Evolutionary conservation across 1,140 invertebrate genomes (phyloP), one percentile per base, ranked within the genome.

Genomic region (Calycopis cecrops): DNA sequence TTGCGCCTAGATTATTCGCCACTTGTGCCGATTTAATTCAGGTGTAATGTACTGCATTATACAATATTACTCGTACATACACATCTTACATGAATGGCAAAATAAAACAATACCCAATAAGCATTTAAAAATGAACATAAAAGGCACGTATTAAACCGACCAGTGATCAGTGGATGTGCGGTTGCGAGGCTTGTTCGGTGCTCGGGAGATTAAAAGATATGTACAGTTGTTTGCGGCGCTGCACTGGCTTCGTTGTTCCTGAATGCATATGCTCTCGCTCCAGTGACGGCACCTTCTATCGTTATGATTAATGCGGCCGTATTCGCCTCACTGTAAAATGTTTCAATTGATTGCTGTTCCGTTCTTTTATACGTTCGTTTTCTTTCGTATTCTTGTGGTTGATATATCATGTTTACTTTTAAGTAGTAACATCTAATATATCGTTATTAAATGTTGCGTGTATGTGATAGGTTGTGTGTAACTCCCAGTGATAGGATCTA

Each of bases 141-240:
- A 55, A 53, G 33, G 60, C 52, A 21, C 48, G 17, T 58, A 58
- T 51, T 57, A 66, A 56, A 57, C 48, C 57, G 57, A 37, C 42
- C 33, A 50, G 60, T 69, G 59, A 65, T 62, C 54, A 65, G 52
- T 52, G 40, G 62, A 63, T 57, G 51, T 58, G 48, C 40, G 47
- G 62, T 17, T 65, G 59, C 67, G 60, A 64, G 53, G 48, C 59
- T 60, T 62, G 65, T 68, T 69, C 60, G 60, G 60, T 59, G 62
- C 59, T 68, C 69, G 65, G 64, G 60, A 73, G 67, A 77, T 77
- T 79, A 79, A 79, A 79, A 79, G 63, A 68, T 69, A 63, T 51
- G 55, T 58, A 61, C 71, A 68, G 65, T 77, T 71, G 71, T 77
- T 70, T 69, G 74, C 64, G 71, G 21, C 2, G 70, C 60, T 53